These are phyloP conservation scores for Drosophila nannoptera DNA, from an alignment of 1,140 invertebrate species.

Conservation along the genomic window DNA sequence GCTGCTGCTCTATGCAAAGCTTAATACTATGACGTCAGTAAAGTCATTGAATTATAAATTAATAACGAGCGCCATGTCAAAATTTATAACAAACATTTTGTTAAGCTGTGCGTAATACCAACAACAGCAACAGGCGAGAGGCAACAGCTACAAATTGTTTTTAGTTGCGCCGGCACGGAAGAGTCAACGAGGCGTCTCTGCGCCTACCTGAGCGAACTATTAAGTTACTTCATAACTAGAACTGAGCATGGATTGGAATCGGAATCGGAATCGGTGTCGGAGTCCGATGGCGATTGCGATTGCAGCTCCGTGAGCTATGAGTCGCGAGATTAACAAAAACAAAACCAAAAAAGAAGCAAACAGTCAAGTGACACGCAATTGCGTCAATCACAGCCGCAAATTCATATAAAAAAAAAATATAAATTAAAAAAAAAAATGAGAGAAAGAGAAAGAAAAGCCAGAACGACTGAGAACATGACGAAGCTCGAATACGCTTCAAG, in stretches of 20 bases:
- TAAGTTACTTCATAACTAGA: constrained; percentile 62
- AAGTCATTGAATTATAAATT: constrained; percentile 75
- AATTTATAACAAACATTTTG: constrained; percentile 70
- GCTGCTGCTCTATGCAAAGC: constrained; percentile 33
- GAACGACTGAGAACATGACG: background rate
- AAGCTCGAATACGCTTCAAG: constrained; percentile 16
- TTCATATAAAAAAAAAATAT: constrained; percentile 27
- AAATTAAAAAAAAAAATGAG: constrained; percentile 30
- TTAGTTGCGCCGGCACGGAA: constrained; percentile 21
- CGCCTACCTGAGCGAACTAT: constrained; percentile 71
- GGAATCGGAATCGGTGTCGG: constrained; percentile 41
- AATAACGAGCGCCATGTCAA: constrained; percentile 60
- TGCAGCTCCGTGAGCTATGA: constrained; percentile 61
- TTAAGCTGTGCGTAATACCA: too few species aligned
- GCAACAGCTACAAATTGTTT: too few species aligned
- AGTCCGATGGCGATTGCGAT: constrained; percentile 52
- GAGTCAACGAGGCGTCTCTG: constrained; percentile 16
- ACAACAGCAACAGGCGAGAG: too few species aligned
- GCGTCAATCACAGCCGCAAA: constrained; percentile 63
- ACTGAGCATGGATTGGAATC: background rate
- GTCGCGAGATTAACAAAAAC: constrained; percentile 73
- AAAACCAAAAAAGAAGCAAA: background rate
- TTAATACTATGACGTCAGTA: constrained; percentile 75
- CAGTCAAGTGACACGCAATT: constrained; percentile 72
- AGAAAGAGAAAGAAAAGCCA: constrained; percentile 8